Conservation (phyloP, 1,140 invertebrate genomes). For the Sitodiplosis mosellana region DNA sequence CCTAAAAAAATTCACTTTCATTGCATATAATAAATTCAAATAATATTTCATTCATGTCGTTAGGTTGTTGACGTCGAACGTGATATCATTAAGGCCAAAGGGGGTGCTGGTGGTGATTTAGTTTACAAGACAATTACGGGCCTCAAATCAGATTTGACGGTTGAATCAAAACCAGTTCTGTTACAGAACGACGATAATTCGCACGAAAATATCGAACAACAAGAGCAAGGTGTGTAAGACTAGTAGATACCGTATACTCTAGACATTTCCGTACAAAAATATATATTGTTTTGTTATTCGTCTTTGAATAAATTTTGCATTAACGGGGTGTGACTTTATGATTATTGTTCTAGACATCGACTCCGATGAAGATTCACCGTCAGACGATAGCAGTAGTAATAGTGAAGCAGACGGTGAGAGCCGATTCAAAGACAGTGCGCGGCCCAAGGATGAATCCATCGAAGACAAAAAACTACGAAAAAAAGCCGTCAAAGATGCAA, state of each 20-base stretch:
- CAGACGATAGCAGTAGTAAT: neutral
- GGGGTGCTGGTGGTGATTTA: conserved; percentile 51
- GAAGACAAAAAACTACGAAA: conserved; percentile 73
- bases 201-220: conserved; percentile 9
- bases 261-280: no score
- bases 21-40: conserved; percentile 2
- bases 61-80: conserved; percentile 78
- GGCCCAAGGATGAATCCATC: conserved; percentile 72
- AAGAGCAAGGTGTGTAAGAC: no score
- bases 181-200: conserved; percentile 17
- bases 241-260: no score
- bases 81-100: conserved; percentile 63
- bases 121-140: conserved; percentile 73
- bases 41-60: conserved; percentile 5
- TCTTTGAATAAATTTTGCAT: no score
- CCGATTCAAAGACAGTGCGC: conserved; percentile 45
- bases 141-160: conserved; percentile 59
- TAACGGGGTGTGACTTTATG: no score
- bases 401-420: conserved; percentile 22
- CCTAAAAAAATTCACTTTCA: conserved; percentile 3
- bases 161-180: conserved; percentile 36
- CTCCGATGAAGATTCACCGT: no score
- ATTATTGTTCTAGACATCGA: no score
- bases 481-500: conserved; percentile 66
- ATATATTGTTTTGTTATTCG: neutral